Conservation (phyloP, 2,888 invertebrate species). For the Archaeoteleia sp. region DNA sequence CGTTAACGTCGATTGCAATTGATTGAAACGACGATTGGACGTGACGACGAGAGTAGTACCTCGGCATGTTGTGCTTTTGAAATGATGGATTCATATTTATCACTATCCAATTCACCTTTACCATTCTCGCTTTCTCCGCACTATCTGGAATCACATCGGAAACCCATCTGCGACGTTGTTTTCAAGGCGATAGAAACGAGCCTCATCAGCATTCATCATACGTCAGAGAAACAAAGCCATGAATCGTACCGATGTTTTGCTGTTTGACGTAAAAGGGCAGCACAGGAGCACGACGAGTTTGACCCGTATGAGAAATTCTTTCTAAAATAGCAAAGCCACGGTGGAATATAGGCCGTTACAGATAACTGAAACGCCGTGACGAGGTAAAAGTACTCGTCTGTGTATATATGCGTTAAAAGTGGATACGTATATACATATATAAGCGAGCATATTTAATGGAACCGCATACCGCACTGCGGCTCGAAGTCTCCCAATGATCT, state of each 20-base stretch:
- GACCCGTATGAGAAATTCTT: constrained; percentile 13
- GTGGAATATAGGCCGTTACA: constrained; percentile 8
- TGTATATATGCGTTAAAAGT: neutral
- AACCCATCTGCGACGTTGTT: constrained; percentile 6
- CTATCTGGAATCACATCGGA: constrained; percentile 7
- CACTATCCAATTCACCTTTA: constrained; percentile 5
- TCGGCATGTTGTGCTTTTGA: constrained; percentile 1
- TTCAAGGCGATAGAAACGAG: neutral
- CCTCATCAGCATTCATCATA: constrained; percentile 26
- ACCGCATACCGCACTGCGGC: constrained; percentile 32
- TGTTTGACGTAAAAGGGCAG: constrained; percentile 15
- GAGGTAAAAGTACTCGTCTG: neutral
- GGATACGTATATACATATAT: constrained; percentile 8
- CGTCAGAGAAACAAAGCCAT: constrained; percentile 20
- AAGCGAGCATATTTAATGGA: constrained; percentile 36
- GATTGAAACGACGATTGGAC: too few relatives aligned
- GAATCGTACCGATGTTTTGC: constrained; percentile 12
- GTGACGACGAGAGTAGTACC: too few relatives aligned
- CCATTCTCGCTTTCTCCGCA: neutral
- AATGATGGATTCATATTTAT: constrained; percentile 6
- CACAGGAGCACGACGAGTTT: neutral
- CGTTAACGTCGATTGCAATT: too few relatives aligned
- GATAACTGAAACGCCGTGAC: constrained; percentile 5
- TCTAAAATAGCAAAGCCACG: neutral
- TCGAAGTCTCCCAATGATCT: constrained; percentile 34